A percentile compares a stretch with the other conserved stretches of the same genome.
These are phyloP conservation scores for Drosophila triauraria DNA, from an alignment of 1,140 invertebrate genomes.

Conservation along the genomic window DNA sequence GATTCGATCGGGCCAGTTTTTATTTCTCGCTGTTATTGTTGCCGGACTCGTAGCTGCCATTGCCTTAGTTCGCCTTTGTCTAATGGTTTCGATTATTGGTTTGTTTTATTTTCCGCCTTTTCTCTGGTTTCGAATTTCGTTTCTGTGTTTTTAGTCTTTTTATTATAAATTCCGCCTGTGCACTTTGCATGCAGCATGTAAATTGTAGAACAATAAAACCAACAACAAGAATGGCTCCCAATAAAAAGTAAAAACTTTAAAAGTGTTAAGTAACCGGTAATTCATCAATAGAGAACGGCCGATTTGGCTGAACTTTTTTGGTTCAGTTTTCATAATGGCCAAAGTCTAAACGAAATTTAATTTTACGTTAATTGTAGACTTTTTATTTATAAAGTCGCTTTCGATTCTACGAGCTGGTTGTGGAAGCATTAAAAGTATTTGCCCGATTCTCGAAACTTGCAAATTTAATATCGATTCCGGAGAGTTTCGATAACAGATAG, in stretches of 20 bases:
- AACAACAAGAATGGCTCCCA: background rate
- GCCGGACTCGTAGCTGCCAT: conserved; percentile 35
- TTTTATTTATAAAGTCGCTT: too few relatives aligned
- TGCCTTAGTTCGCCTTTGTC: conserved; percentile 57
- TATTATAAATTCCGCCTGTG: conserved; percentile 41
- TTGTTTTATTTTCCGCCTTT: conserved; percentile 39
- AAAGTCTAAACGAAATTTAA: too few relatives aligned
- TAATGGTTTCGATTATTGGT: conserved; percentile 69
- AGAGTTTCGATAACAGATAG: background rate
- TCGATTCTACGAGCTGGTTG: too few relatives aligned
- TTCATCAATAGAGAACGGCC: too few relatives aligned
- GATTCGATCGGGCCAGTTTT: conserved; percentile 40
- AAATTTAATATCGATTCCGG: too few relatives aligned
- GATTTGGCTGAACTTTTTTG: too few relatives aligned
- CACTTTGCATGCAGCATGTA: conserved; percentile 16
- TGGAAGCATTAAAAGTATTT: too few relatives aligned
- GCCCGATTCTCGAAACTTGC: too few relatives aligned
- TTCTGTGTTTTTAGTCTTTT: conserved; percentile 16
- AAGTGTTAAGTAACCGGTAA: background rate
- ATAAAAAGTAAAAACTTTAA: background rate
- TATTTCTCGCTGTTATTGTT: conserved; percentile 42
- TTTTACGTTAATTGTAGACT: too few relatives aligned
- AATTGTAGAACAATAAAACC: background rate
- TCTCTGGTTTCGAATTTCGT: conserved; percentile 4
- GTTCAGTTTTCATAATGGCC: too few relatives aligned